phyloP scores from a whole-genome alignment of 2,797 vertebrate species.

The Semaprochilodus insignis region DNA sequence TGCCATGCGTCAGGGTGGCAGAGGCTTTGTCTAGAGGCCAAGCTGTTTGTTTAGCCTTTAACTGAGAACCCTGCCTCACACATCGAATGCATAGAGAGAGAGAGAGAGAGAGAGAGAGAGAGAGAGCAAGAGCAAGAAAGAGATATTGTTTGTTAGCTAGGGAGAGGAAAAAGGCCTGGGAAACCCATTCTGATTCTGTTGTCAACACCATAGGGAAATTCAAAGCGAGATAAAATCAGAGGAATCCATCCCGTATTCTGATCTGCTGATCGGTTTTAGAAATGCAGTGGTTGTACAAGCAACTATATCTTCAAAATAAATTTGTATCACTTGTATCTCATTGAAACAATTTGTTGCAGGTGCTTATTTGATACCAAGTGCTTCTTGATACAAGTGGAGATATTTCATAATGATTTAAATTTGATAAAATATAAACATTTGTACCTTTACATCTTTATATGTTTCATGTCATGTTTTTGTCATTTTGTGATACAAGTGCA shows the following conservation, averaged over 20 bases:
- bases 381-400: too few species aligned
- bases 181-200: not conserved
- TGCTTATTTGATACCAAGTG: too few species aligned
- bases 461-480: too few species aligned
- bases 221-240: not conserved
- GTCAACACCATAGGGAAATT: slow-evolving; percentile 11
- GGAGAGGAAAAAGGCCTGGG: not conserved
- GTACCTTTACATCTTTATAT: too few species aligned
- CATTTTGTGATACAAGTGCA: too few species aligned
- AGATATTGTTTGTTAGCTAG: not conserved
- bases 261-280: too few species aligned
- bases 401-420: too few species aligned
- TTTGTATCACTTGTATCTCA: too few species aligned
- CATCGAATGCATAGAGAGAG: slow-evolving; percentile 44
- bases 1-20: slow-evolving; percentile 75
- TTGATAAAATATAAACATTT: too few species aligned
- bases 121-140: slow-evolving; percentile 21
- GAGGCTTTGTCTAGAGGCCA: slow-evolving; percentile 73
- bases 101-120: slow-evolving; percentile 23
- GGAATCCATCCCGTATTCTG: slow-evolving; percentile 46
- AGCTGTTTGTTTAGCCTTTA: slow-evolving; percentile 80
- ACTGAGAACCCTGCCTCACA: slow-evolving; percentile 68
- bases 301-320: too few species aligned
- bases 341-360: too few species aligned
- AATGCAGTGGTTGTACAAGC: too few species aligned